Evolutionary conservation across 2,888 invertebrate species (phyloP), one percentile per base, ranked within the genome.

Genomic region (Lasioglossum morio): DNA sequence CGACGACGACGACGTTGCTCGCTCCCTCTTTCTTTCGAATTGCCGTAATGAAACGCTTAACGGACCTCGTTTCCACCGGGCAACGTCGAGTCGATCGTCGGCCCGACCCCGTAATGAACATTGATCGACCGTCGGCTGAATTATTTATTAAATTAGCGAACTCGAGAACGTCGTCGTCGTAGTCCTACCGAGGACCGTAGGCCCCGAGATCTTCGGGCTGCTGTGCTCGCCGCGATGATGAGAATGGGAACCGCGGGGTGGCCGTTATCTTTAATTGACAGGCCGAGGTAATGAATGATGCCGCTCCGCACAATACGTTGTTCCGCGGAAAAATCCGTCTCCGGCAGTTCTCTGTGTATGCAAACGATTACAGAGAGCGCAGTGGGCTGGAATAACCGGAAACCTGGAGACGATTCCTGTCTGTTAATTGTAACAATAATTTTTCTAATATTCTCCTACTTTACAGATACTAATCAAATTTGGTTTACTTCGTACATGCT

Each of bases 221-320:
- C 2, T 16, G 10, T 53, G 53, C 53, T 53, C 53, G 23, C 53
- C 37, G 53, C 70, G 79, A 37, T 34, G 63, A 30, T 4, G 72
- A 12, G 48, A 46, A 34, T 34, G 23, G 69, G 69, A 53, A 19
- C 69, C 77, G 43, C 53, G 23, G 27, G 46, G 30, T 12, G 69
- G 16, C 48, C 82, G 79, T 79, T 77, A 79, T 66, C 75, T 77
- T 79, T 84, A 84, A 86, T 81, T 77, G 84, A 79, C 84, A 81
- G 60, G 84, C 57, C 77, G 75, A 53, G 23, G 81, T 79, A 77
- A 84, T 73, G 60, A 81, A 84, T 72, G 86, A 77, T 66, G 76
- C 46, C 14, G 40, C 16, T 72, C 27, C 57, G 46, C 53, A 72
- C 88, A 79, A 86, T 82, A 77, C 53, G 78, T 82, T 76, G 53